Percentiles rank a stretch among this genome's conserved stretches.
Evolutionary conservation across 2,888 invertebrate species (phyloP).

Genomic region (Rhagium mordax): DNA sequence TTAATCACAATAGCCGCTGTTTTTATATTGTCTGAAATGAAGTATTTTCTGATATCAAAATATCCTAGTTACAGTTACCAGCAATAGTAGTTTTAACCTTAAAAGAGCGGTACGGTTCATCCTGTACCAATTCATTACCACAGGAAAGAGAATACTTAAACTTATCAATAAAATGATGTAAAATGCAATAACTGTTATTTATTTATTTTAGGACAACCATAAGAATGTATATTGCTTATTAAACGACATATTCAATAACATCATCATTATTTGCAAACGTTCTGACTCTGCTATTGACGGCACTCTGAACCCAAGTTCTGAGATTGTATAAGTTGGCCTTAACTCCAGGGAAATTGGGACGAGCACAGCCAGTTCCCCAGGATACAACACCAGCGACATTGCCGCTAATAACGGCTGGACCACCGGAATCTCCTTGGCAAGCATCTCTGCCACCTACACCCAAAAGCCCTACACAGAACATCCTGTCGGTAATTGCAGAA

Average conservation of each 20-base stretch:
- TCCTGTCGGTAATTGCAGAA: slow-evolving; percentile 65
- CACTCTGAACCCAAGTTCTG: not conserved
- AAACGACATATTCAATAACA: not conserved
- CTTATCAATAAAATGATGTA: too few species aligned
- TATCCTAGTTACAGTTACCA: too few species aligned
- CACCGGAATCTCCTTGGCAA: slow-evolving; percentile 66
- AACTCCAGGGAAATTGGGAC: slow-evolving; percentile 45
- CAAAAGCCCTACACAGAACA: slow-evolving; percentile 74
- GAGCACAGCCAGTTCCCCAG: slow-evolving; percentile 42
- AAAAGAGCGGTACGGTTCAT: too few species aligned
- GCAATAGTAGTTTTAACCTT: too few species aligned
- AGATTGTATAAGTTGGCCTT: slow-evolving; percentile 36
- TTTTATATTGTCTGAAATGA: too few species aligned
- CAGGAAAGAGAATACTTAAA: too few species aligned
- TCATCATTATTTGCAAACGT: too few species aligned
- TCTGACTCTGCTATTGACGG: not conserved
- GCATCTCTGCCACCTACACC: slow-evolving; percentile 72
- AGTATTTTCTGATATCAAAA: too few species aligned
- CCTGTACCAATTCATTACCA: too few species aligned
- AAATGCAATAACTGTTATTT: not conserved
- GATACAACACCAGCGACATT: slow-evolving; percentile 8
- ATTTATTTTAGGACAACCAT: too few species aligned
- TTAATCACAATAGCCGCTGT: too few species aligned
- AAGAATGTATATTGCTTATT: too few species aligned
- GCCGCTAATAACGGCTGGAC: slow-evolving; percentile 34